Evolutionary conservation across 2,888 invertebrate genomes (phyloP).

Genomic region (Lasioglossum calceatum): DNA sequence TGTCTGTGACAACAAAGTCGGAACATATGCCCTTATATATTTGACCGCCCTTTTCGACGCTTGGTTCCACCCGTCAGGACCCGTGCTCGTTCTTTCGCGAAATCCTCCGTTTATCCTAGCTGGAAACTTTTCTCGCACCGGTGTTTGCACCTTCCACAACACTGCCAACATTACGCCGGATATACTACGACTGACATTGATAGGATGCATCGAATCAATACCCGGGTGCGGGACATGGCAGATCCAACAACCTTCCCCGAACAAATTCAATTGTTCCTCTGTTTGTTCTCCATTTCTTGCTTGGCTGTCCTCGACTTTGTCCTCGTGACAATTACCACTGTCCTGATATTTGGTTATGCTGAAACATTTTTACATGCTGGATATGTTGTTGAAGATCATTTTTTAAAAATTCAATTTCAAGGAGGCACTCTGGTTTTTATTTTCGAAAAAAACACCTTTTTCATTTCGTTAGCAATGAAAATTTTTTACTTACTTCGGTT

Average conservation of each 20-base stretch:
- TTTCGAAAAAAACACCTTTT: too few relatives aligned
- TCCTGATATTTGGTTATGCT: neutral
- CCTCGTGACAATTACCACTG: neutral
- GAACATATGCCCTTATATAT: slow-evolving; percentile 62
- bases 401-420: neutral
- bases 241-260: neutral
- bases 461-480: too few relatives aligned
- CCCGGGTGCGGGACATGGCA: slow-evolving; percentile 2
- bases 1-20: slow-evolving; percentile 47
- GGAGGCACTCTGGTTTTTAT: too few relatives aligned
- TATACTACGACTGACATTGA: slow-evolving; percentile 29
- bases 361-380: neutral
- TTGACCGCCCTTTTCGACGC: slow-evolving; percentile 36
- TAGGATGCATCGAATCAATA: slow-evolving; percentile 23
- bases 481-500: neutral
- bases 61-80: slow-evolving; percentile 4
- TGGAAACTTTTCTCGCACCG: slow-evolving; percentile 58
- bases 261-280: slow-evolving; percentile 27
- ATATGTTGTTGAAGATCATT: neutral
- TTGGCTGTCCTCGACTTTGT: neutral
- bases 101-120: slow-evolving; percentile 64
- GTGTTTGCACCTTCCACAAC: slow-evolving; percentile 48
- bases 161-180: slow-evolving; percentile 5
- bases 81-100: slow-evolving; percentile 36
- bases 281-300: neutral